These are phyloP conservation scores for Crossocerus cetratus DNA, from an alignment of 2,888 invertebrate species.

Conservation along the genomic window DNA sequence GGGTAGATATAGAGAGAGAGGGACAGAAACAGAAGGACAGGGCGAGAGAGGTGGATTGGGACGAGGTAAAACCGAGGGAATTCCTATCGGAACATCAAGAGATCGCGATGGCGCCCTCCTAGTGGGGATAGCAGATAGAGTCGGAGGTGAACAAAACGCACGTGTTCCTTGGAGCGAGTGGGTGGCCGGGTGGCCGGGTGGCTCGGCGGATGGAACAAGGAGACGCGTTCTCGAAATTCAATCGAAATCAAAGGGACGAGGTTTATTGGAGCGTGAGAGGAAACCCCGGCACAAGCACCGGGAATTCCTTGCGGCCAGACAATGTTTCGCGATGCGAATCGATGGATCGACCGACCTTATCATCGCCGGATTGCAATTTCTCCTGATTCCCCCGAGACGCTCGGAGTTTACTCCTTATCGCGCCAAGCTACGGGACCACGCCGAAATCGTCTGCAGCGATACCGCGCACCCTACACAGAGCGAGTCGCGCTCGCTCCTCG, in stretches of 20 bases:
- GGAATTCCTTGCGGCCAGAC: slow-evolving; percentile 52
- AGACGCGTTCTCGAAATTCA: slow-evolving; percentile 51
- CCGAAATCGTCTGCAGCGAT: slow-evolving; percentile 11
- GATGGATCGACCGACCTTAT: slow-evolving; percentile 59
- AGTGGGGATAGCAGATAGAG: background rate
- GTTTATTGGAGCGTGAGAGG: slow-evolving; percentile 55
- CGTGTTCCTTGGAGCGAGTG: background rate
- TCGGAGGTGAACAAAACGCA: background rate
- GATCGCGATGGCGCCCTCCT: too few relatives aligned
- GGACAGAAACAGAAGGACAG: too few relatives aligned
- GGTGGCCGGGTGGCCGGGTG: slow-evolving; percentile 1
- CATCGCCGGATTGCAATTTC: slow-evolving; percentile 61
- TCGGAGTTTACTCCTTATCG: slow-evolving; percentile 45
- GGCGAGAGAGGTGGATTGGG: too few relatives aligned
- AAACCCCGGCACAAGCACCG: slow-evolving; percentile 23
- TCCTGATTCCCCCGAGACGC: slow-evolving; percentile 51
- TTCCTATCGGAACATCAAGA: too few relatives aligned
- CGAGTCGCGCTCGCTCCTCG: background rate
- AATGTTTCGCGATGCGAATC: slow-evolving; percentile 52
- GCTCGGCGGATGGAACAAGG: slow-evolving; percentile 22
- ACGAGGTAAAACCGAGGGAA: too few relatives aligned
- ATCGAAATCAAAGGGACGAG: slow-evolving; percentile 59
- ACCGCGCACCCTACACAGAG: background rate
- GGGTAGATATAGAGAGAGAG: too few relatives aligned
- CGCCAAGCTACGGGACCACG: slow-evolving; percentile 12